These are phyloP conservation scores for Pogona vitticeps DNA, from an alignment of 2,113 vertebrate species.

Conservation along the genomic window DNA sequence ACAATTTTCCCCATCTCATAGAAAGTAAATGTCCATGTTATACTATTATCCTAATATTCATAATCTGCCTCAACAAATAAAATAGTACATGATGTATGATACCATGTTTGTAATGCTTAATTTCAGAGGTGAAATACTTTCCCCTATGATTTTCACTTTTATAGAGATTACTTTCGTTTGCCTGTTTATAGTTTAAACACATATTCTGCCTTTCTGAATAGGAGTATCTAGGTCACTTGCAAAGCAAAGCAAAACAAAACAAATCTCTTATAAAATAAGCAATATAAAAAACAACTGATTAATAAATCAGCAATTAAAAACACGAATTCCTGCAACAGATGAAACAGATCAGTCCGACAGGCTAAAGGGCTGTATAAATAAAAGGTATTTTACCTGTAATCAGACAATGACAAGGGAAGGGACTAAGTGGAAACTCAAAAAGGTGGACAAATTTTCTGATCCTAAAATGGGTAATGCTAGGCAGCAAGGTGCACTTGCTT, in stretches of 20 bases:
- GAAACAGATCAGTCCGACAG: no score
- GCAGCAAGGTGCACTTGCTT: not conserved
- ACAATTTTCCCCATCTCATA: not conserved
- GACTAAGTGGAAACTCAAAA: not conserved
- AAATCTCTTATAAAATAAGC: no score
- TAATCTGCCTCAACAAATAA: not conserved
- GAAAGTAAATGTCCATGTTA: not conserved
- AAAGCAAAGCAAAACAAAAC: no score
- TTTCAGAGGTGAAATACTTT: not conserved
- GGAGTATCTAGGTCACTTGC: not conserved
- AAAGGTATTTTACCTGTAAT: not conserved
- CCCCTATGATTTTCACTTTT: not conserved
- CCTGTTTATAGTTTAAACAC: not conserved
- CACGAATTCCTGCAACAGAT: not conserved
- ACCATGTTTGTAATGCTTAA: not conserved
- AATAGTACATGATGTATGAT: not conserved
- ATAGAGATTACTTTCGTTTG: not conserved
- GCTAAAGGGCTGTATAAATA: not conserved
- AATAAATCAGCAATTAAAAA: no score
- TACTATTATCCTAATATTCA: not conserved
- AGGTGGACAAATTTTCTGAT: not conserved
- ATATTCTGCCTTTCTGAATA: not conserved
- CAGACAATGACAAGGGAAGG: not conserved
- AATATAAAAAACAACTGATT: no score
- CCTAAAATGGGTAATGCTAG: not conserved